Evolutionary conservation across 2,888 invertebrate species (phyloP), one percentile per base, ranked within the genome.

Genomic region (Trichopria drosophilae): DNA sequence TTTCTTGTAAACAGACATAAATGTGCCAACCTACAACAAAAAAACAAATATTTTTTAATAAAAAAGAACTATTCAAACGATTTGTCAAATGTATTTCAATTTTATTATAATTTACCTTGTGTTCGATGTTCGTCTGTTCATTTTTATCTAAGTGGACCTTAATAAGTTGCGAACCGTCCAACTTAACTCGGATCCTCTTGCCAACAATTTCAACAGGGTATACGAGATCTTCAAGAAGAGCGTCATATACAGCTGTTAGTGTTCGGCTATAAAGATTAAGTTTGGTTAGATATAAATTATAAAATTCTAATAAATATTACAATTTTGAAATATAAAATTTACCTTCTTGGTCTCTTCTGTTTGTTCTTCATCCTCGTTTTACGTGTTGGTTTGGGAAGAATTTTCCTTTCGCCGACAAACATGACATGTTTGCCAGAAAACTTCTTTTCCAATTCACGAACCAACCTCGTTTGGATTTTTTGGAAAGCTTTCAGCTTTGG

Each of bases 161-260:
- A 75, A 93, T 93, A 59, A 99, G 82, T 72, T 96, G 90, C 36
- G 93, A 90, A 59, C 98, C 98, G 75, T 99, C 98, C 67, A 97
- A 81, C 79, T 93, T 94, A 55, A 98, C 88, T 64, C 98, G 85
- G 74, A 95, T 95, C 61, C 99, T 85, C 80, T 97, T 98, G 75
- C 99, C 99, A 31, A 99, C 97, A 68, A 99, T 97, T 81, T 99
- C 99, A 44, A 99, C 97, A 20, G 99, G 99, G 80, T 90, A 98
- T 51, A 98, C 97, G 66, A 99, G 81, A 80, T 99, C 99, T 76
- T 97, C 96, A 58, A 99, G 81, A 70, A 98, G 93, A 49, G 93
- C 91, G 76, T 99, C 97, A 72, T 99, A 98, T 28, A 99, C 99
- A 64, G 96, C 86, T 45, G 98, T 99, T 66, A 99, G 81, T 37